Percentiles rank a stretch among this genome's conserved stretches.
These are phyloP conservation scores for Choristoneura fumiferana DNA, from an alignment of 1,140 invertebrate genomes.

Conservation along the genomic window DNA sequence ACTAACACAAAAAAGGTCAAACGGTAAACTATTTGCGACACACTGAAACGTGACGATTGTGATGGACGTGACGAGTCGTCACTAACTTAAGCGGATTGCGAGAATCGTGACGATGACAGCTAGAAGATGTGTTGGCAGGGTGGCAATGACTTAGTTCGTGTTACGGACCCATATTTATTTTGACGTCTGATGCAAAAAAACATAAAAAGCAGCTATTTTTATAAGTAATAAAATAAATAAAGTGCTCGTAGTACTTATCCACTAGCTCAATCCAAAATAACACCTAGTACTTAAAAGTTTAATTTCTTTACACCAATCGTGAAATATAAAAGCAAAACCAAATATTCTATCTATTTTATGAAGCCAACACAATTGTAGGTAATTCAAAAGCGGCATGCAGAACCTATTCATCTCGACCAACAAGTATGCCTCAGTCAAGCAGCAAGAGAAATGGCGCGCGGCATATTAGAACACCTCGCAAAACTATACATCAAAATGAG, in stretches of 20 bases:
- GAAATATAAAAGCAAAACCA: no score
- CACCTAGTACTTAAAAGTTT: no score
- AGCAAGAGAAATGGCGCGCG: conserved; percentile 12
- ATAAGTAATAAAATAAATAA: no score
- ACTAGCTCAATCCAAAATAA: no score
- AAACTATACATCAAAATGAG: conserved; percentile 16
- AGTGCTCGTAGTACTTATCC: no score
- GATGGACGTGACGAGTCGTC: conserved; percentile 7
- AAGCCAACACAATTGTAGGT: neutral
- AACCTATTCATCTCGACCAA: conserved; percentile 11
- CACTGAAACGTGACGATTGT: neutral
- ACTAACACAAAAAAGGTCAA: neutral
- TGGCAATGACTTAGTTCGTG: neutral
- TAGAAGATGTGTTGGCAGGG: conserved; percentile 12
- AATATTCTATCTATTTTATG: conserved; percentile 3
- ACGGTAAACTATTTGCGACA: conserved; percentile 8
- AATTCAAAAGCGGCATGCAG: conserved; percentile 3
- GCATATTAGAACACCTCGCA: conserved; percentile 17
- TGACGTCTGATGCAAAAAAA: no score
- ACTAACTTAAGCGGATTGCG: neutral
- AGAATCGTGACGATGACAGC: conserved; percentile 1
- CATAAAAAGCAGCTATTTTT: no score
- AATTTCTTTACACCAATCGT: no score
- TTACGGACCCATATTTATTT: no score
- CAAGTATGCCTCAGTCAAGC: neutral